Base-by-base conservation (phyloP, 2,888 invertebrate species). In the Ditula angustiorana region DNA sequence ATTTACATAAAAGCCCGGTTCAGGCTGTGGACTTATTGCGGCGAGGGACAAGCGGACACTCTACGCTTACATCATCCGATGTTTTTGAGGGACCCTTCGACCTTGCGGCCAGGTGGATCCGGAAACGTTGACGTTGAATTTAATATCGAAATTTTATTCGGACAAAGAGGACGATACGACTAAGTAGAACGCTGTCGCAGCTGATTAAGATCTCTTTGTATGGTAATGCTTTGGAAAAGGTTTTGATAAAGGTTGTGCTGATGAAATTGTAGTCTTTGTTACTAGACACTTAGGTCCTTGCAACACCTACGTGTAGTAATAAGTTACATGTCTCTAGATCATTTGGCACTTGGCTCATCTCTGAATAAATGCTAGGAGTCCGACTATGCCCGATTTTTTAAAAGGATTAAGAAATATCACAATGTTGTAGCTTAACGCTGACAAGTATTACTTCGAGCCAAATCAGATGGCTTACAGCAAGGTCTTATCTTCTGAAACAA, bases 1-100 rank as follows among this genome's bases (percentile, higher is more conserved):
- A 62, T 62, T 62, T 62, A 62, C 62, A 62, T 62, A 62, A 62
- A 55, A 30, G 56, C 61, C 47, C 16, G 16, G 56, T 47, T 55
- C 55, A 23, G 35, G 47, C 37, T 10, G 8, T 5, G 26, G 49
- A 37, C 50, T 57, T 62, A 62, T 21, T 30, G 28, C 30, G 41
- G 41, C 16, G 19, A 19, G 50, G 30, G 50, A 30, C 50, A 19
- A 23, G 46, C 46, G 46, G 23, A 23, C 46, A 46, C 46, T 46
- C 50, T 19, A 28, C 50, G 50, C 30, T 50, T 50, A 50, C 50
- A 30, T 41, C 41, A 41, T 13, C 28, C 30, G 19, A 50, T 30
- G 50, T 50, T 50, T 30, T 21, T 19, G 19, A 16, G 16, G 19
- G 21, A 11, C 50, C 50, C 26, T 49, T 16, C 10, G 11, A 28